phyloP scores from a whole-genome alignment of 2,888 invertebrate species.

The Pemphredon lugubris region DNA sequence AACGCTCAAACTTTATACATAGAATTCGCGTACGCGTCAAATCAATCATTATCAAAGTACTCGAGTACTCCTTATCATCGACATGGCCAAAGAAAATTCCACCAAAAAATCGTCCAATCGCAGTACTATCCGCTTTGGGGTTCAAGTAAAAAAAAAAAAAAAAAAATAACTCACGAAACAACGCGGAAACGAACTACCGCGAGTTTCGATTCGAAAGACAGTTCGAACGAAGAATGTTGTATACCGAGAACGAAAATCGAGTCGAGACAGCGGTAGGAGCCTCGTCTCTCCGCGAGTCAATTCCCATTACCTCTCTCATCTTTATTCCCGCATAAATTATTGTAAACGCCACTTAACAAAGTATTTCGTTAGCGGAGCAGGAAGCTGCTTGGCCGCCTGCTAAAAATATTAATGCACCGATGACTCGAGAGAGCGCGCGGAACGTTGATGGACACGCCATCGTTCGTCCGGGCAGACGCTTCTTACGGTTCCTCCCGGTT shows the following conservation, averaged over 20 bases:
- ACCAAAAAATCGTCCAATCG: no score
- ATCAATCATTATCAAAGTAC: no score
- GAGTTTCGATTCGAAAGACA: neutral
- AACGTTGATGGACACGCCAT: conserved; percentile 33
- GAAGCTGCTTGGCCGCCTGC: conserved; percentile 6
- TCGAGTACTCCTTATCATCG: no score
- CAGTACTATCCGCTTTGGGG: no score
- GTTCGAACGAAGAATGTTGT: neutral
- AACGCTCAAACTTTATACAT: no score
- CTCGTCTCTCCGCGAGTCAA: conserved; percentile 2
- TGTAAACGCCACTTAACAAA: conserved; percentile 39
- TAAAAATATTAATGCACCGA: conserved; percentile 35
- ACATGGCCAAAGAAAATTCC: no score
- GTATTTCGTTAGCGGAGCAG: conserved; percentile 20
- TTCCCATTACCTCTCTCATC: conserved; percentile 18
- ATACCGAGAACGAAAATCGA: no score
- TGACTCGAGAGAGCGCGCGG: conserved; percentile 24
- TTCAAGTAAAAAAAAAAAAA: no score
- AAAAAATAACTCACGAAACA: neutral
- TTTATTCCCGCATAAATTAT: conserved; percentile 28
- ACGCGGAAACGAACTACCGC: neutral
- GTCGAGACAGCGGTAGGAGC: no score
- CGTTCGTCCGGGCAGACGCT: conserved; percentile 22
- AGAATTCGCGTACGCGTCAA: no score
- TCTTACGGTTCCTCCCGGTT: conserved; percentile 49